Base-by-base conservation (phyloP, 2,797 vertebrate species). In the Enteromius fasciolatus region DNA sequence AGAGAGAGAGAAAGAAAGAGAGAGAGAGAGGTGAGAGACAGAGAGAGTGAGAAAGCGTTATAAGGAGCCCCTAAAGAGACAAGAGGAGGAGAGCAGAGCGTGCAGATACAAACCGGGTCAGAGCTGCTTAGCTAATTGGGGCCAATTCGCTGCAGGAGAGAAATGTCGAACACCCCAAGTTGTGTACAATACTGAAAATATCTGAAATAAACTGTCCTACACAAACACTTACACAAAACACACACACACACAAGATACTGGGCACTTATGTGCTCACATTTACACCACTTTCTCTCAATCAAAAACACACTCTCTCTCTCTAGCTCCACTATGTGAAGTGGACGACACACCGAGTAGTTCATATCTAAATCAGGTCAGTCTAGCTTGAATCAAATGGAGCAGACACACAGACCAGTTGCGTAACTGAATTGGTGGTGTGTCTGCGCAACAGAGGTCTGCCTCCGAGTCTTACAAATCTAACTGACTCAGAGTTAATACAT, bases 81-180 rank as follows among this genome's bases (percentile, higher is more conserved):
- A 94, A 92, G 92, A 95, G 93, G 94, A 96, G 96, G 92, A 97
- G 98, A 96, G 97, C 97, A 98, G 98, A 99, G 96, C 97, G 97
- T 98, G 98, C 97, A 99, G 93, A 99, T 99, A 99, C 98, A 99
- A 99, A 99, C 97, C 97, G 95, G 97, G 96, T 98, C 97, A 98
- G 96, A 97, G 98, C 97, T 97, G 98, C 97, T 99, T 99, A 99
- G 97, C 98, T 99, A 99, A 97, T 97, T 97, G 97, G 97, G 97
- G 97, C 96, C 97, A 98, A 98, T 97, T 95, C 97, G 98, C 97
- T 99, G 98, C 97, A 97, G 97, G 98, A 99, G 97, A 99, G 97
- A 99, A 99, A 99, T 88, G 97, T 98, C 97, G 96, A 98, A 99
- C 97, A 99, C 97, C 98, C 98, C 97, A 98, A 99, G 97, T 99